These are phyloP conservation scores for Passerina amoena DNA, from an alignment of 2,113 vertebrate genomes.

Conservation along the genomic window DNA sequence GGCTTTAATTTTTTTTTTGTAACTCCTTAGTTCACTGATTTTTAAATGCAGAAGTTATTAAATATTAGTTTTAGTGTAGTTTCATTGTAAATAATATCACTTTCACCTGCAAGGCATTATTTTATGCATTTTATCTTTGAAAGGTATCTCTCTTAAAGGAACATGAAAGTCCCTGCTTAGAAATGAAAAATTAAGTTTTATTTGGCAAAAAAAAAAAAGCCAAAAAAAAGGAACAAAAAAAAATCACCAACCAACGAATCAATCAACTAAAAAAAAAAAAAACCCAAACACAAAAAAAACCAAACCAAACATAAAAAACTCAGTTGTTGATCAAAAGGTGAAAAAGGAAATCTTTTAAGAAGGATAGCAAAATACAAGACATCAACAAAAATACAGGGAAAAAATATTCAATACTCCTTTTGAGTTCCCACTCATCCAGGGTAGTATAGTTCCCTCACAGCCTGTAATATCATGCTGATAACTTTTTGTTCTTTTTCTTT, in stretches of 20 bases:
- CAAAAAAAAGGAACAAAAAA: not conserved
- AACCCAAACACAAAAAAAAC: accelerated
- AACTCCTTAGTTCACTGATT: not conserved
- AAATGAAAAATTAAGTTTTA: not conserved
- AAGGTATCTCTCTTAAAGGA: not conserved
- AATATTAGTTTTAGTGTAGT: not conserved
- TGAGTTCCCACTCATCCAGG: not conserved
- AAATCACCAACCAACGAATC: not conserved
- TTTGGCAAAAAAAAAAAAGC: not conserved
- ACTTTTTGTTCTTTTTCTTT: not conserved
- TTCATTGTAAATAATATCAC: not conserved
- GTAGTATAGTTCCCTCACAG: not conserved
- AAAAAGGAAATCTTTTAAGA: not conserved
- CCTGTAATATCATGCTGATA: not conserved
- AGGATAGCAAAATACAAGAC: not conserved
- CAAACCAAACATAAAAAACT: not conserved
- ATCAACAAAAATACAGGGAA: accelerated
- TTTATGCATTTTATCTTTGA: not conserved
- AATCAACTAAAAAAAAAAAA: not conserved
- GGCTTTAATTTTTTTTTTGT: not conserved
- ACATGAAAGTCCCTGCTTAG: not conserved
- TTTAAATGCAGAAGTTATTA: not conserved
- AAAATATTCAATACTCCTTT: not conserved
- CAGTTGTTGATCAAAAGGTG: not conserved
- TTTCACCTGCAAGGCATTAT: not conserved